Evolutionary conservation across 1,140 invertebrate species (phyloP), one percentile per base, ranked within the genome.

Genomic region (Eueides isabella): DNA sequence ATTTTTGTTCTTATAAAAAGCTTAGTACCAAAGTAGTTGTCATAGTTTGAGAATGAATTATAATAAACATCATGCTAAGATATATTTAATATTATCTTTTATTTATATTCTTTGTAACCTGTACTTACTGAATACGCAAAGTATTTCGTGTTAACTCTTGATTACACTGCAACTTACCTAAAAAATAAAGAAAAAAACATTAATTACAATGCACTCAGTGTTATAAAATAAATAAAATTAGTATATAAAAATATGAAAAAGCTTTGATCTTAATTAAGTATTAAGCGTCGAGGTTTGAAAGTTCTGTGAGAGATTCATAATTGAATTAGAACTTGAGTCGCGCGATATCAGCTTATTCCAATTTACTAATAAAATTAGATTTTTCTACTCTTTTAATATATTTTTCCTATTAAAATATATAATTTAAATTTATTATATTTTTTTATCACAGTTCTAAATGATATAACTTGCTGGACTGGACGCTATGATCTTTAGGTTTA

Each of bases 321-420:
- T 55, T 68, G 28, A 68, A 68, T 48, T 68, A 55, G 48, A 68
- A 19, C 41, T 68, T 61, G 44, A 29, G 44, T 68, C 44, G 28
- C 28, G 35, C 30, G 29, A 68, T 55, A 30, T 29, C 41, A 31
- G 41, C 29, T 38, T 26, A 31, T 9, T 55, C n/a, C 2, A 55
- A 68, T 68, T 61, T 30, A 31, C 14, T 55, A 68, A 31, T 55
- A 48, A 55, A 31, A 68, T 33, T 55, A 33, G 23, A 26, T 55
- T 55, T 55, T 26, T 26, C 41, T 55, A 55, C 48, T 26, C 48
- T 9, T 55, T 26, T 26, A 7, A 9, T 7, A 55, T 55, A 19
- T 55, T 38, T 44, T 61, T 61, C 11, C 14, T 14, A 16, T 38
- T 38, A n/a, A n/a, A n/a, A n/a, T 38, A 38, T 38, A 38, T 38